Conservation (phyloP, 2,797 vertebrate genomes). For the Neosalanx taihuensis region DNA sequence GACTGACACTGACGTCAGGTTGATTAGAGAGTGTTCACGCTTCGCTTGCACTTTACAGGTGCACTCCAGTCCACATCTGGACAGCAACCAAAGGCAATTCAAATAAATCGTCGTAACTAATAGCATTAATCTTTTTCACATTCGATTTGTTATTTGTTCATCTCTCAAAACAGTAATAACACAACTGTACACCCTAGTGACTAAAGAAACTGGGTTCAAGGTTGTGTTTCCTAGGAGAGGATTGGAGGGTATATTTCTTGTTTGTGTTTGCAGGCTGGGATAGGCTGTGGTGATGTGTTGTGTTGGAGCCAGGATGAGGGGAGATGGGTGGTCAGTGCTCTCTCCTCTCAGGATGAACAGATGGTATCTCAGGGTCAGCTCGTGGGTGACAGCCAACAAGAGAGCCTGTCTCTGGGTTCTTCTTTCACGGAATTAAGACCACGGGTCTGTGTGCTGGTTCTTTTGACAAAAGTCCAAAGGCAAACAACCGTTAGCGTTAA, state of each 20-base stretch:
- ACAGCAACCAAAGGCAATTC: slow-evolving; percentile 8
- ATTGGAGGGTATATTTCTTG: not conserved
- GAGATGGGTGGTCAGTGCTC: slow-evolving; percentile 62
- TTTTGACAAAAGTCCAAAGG: slow-evolving; percentile 14
- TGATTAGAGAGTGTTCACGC: slow-evolving; percentile 15
- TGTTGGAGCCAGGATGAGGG: slow-evolving; percentile 45
- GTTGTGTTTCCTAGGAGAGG: not conserved
- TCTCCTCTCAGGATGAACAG: slow-evolving; percentile 68
- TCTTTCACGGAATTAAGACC: slow-evolving; percentile 37
- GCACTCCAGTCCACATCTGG: slow-evolving; percentile 2
- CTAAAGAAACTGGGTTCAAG: too few species aligned
- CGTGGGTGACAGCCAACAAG: slow-evolving; percentile 65
- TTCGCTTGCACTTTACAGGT: slow-evolving; percentile 1
- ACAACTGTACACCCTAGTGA: too few species aligned
- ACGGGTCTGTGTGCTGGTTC: too few species aligned
- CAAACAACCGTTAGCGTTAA: slow-evolving; percentile 10
- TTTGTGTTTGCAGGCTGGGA: slow-evolving; percentile 30
- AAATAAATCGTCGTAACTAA: slow-evolving; percentile 22
- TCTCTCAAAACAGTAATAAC: not conserved
- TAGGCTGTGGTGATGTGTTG: slow-evolving; percentile 40
- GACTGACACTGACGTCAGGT: slow-evolving; percentile 12
- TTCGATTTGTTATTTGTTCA: slow-evolving; percentile 9
- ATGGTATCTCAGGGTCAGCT: slow-evolving; percentile 74
- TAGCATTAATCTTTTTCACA: slow-evolving; percentile 15
- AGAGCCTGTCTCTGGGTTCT: slow-evolving; percentile 47